Percentiles rank a stretch among this genome's conserved stretches.
Evolutionary conservation across 2,888 invertebrate genomes (phyloP).

Genomic region (Pseudococcus longispinus): DNA sequence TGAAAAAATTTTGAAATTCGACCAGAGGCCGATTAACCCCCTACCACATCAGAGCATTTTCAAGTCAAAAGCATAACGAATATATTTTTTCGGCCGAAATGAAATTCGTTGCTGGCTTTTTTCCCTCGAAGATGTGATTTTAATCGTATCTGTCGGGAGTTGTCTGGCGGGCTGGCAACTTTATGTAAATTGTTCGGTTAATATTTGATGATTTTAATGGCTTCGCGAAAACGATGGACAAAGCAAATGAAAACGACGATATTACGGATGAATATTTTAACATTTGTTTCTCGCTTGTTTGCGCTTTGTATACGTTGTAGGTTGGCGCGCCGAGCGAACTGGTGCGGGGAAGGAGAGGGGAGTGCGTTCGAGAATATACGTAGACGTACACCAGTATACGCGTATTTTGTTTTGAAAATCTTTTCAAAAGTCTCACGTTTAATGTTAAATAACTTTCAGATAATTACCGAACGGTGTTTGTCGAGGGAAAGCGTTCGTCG

Average conservation of each 20-base stretch:
- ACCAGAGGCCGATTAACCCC: too few species aligned
- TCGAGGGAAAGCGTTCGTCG: neutral
- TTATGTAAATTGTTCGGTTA: constrained; percentile 8
- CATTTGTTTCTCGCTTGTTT: neutral
- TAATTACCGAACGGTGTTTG: constrained; percentile 6
- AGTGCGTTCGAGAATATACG: neutral
- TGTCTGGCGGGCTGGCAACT: neutral
- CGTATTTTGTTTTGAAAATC: neutral
- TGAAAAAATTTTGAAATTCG: too few species aligned
- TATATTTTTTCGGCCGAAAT: too few species aligned
- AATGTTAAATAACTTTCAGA: constrained; percentile 9
- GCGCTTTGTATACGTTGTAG: too few species aligned
- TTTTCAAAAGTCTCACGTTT: neutral
- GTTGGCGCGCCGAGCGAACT: neutral
- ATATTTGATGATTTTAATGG: neutral
- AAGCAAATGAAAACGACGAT: neutral
- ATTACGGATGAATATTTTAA: constrained; percentile 2
- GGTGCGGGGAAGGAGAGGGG: too few species aligned
- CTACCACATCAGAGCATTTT: too few species aligned
- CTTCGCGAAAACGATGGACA: neutral
- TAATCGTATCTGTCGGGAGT: neutral
- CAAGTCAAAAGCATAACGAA: too few species aligned
- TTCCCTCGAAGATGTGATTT: neutral
- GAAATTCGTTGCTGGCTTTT: neutral
- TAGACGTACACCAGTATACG: too few species aligned